Percentiles rank a stretch among this genome's conserved stretches.
Conservation (phyloP, 64 coral and sea anemone species). For the Montipora capricornis region DNA sequence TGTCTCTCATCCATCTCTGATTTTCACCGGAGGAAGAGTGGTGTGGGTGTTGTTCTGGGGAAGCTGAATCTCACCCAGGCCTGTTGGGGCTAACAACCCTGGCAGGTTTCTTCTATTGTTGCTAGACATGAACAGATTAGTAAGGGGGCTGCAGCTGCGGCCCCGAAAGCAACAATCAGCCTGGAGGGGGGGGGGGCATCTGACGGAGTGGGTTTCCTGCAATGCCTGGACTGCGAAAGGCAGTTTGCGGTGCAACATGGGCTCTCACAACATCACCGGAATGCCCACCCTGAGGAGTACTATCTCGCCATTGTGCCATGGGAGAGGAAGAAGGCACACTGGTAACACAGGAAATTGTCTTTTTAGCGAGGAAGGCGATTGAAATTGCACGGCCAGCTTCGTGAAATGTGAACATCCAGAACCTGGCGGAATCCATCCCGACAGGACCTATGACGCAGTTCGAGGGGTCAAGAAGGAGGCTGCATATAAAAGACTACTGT, state of each 20-base stretch:
- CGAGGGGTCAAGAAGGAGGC: not conserved
- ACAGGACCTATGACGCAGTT: not conserved
- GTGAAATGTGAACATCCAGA: not conserved
- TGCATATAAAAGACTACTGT: too few relatives aligned
- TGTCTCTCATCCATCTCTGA: too few relatives aligned
- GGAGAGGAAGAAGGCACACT: not conserved
- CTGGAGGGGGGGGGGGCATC: too few relatives aligned
- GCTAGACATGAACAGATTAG: too few relatives aligned
- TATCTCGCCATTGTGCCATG: not conserved
- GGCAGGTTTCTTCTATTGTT: too few relatives aligned
- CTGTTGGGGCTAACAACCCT: too few relatives aligned
- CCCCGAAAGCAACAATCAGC: too few relatives aligned
- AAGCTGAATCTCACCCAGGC: too few relatives aligned
- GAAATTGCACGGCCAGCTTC: not conserved
- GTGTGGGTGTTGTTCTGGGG: too few relatives aligned
- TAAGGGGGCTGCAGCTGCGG: too few relatives aligned
- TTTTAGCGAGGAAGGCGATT: not conserved
- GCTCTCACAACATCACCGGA: not conserved
- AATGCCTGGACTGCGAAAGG: not conserved
- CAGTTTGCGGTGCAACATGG: slow-evolving; percentile 1
- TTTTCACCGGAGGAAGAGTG: too few relatives aligned
- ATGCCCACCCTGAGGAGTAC: not conserved
- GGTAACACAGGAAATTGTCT: not conserved
- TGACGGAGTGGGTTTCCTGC: not conserved
- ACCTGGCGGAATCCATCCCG: not conserved